phyloP scores from a whole-genome alignment of 37 sponge, comb jelly and placozoan species.

The Chondrosia reniformis region DNA sequence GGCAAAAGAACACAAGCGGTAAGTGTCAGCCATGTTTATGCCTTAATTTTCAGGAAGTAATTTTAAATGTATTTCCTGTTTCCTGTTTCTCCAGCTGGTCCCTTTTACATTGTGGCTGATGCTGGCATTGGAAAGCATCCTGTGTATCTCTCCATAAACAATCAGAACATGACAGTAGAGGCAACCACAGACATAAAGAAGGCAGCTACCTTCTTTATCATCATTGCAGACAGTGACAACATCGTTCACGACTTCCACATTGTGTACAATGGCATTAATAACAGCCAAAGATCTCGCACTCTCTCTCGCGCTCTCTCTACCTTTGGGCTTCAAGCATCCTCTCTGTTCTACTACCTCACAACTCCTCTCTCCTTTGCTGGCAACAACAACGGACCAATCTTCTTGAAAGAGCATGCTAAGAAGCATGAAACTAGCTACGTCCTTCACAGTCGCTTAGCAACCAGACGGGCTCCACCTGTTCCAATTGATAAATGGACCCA shows the following conservation, averaged over 20 bases:
- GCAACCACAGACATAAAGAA: background rate
- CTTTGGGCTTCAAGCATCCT: background rate
- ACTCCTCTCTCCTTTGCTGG: slow-evolving; percentile 26
- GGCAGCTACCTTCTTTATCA: slow-evolving; percentile 25
- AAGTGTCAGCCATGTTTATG: too few relatives aligned
- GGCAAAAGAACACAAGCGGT: slow-evolving; percentile 40
- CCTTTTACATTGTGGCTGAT: slow-evolving; percentile 8
- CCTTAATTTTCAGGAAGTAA: too few relatives aligned
- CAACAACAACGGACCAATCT: slow-evolving; percentile 29
- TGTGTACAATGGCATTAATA: background rate
- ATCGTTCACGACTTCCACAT: slow-evolving; percentile 21
- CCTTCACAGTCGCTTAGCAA: slow-evolving; percentile 34
- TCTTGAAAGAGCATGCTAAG: slow-evolving; percentile 21
- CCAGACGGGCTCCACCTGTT: slow-evolving; percentile 5
- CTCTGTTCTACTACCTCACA: slow-evolving; percentile 36
- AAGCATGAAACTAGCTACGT: slow-evolving; percentile 4
- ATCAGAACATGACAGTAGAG: slow-evolving; percentile 2
- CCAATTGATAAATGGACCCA: slow-evolving; percentile 6
- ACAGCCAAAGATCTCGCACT: background rate
- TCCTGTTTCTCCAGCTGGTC: slow-evolving; percentile 11
- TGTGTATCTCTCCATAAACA: slow-evolving; percentile 22
- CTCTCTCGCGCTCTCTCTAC: background rate
- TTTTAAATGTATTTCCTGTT: background rate
- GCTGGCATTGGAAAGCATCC: background rate
- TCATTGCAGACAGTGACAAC: background rate